Percentiles rank a stretch among this genome's conserved stretches.
Evolutionary conservation across 1,140 invertebrate genomes (phyloP).

Genomic region (Euglossa dilemma): DNA sequence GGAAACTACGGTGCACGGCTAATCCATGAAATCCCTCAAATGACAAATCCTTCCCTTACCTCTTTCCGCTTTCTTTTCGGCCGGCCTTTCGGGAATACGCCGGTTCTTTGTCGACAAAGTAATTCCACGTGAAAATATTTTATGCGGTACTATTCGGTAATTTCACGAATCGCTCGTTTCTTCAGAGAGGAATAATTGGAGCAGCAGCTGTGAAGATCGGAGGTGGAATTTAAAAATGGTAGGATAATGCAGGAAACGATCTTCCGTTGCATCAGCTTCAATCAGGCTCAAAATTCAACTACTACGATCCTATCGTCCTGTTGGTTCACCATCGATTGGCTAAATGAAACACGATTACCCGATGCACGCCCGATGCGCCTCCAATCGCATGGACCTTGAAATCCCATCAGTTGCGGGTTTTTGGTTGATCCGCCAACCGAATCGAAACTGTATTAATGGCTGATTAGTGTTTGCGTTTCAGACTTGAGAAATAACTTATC

Average conservation of each 20-base stretch:
- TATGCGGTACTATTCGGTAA: not conserved
- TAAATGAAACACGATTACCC: constrained; percentile 46
- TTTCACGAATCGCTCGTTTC: not conserved
- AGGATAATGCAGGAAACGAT: not conserved
- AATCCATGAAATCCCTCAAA: constrained; percentile 51
- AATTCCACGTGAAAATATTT: not conserved
- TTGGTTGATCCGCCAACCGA: not conserved
- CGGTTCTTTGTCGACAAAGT: not conserved
- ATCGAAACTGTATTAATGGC: not conserved
- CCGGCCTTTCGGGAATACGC: not conserved
- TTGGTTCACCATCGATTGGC: constrained; percentile 37
- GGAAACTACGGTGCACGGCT: constrained; percentile 14
- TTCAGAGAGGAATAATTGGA: no score
- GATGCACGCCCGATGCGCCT: constrained; percentile 3
- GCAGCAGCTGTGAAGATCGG: no score
- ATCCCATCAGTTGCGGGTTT: constrained; percentile 32
- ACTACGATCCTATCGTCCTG: constrained; percentile 19
- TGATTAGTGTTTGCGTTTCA: not conserved
- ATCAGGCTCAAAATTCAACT: constrained; percentile 26
- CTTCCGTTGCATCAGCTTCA: not conserved
- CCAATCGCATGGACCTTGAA: constrained; percentile 17
- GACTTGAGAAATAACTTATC: not conserved
- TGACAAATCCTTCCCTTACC: not conserved
- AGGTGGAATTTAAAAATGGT: not conserved
- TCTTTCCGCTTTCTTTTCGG: not conserved